These are phyloP conservation scores for Eumerus sabulonum DNA, from an alignment of 2,888 invertebrate genomes.

Conservation along the genomic window DNA sequence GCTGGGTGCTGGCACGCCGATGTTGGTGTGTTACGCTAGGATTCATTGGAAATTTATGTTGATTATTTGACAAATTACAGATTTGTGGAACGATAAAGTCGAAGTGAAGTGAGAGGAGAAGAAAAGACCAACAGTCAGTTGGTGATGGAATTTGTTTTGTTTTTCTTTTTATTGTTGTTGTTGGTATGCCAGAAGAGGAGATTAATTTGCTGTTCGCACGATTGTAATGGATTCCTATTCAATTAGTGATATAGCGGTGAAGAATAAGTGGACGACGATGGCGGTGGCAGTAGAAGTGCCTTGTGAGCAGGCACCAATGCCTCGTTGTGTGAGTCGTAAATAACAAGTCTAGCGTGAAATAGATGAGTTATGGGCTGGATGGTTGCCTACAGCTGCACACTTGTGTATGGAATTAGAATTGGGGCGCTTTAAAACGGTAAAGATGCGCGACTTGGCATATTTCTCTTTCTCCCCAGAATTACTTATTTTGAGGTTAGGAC, in stretches of 20 bases:
- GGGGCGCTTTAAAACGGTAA: not conserved
- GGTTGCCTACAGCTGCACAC: slow-evolving; percentile 14
- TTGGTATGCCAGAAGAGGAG: slow-evolving; percentile 10
- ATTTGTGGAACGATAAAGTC: slow-evolving; percentile 25
- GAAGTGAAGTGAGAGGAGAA: slow-evolving; percentile 6
- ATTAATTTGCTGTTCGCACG: slow-evolving; percentile 63
- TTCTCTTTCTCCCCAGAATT: too few species aligned
- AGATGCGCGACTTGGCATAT: not conserved
- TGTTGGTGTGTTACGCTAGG: slow-evolving; percentile 60
- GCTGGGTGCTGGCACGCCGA: not conserved
- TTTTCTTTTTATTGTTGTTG: not conserved
- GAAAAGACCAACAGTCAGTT: slow-evolving; percentile 1
- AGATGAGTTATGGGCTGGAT: slow-evolving; percentile 42
- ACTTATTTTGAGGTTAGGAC: too few species aligned
- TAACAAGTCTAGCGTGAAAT: slow-evolving; percentile 49
- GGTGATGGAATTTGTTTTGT: slow-evolving; percentile 15
- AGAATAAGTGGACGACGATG: slow-evolving; percentile 20
- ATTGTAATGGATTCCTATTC: slow-evolving; percentile 54
- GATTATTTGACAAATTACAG: slow-evolving; percentile 57
- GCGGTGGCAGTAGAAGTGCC: not conserved
- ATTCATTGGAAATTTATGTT: slow-evolving; percentile 59
- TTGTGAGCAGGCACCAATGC: slow-evolving; percentile 9
- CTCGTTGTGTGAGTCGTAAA: slow-evolving; percentile 40
- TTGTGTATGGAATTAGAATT: not conserved
- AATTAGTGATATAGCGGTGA: slow-evolving; percentile 44